Evolutionary conservation across 2,113 vertebrate genomes (phyloP).

Genomic region (Pedetes capensis): DNA sequence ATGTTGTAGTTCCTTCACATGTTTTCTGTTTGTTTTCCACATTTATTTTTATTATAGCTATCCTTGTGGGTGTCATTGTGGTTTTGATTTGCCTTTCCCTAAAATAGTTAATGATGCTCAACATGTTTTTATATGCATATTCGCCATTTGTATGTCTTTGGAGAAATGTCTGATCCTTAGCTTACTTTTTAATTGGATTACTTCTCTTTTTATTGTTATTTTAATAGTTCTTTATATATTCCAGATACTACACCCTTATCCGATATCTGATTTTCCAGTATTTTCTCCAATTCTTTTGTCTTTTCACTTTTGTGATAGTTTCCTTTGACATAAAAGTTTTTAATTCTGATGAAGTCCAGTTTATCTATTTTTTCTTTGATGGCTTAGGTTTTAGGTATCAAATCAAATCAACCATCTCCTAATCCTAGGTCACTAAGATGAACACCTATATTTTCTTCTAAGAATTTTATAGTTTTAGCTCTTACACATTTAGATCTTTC

Average conservation of each 20-base stretch:
- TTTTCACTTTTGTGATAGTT: slow-evolving; percentile 17
- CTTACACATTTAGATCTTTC: slow-evolving; percentile 29
- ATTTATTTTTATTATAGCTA: slow-evolving; percentile 9
- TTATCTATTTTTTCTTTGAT: background rate
- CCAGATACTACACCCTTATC: background rate
- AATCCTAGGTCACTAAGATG: background rate
- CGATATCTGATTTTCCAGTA: background rate
- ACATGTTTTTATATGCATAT: background rate
- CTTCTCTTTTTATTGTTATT: slow-evolving; percentile 34
- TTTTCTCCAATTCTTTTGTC: slow-evolving; percentile 13
- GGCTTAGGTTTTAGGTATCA: slow-evolving; percentile 24
- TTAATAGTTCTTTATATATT: slow-evolving; percentile 10
- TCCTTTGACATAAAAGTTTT: slow-evolving; percentile 20
- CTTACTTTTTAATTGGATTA: slow-evolving; percentile 14
- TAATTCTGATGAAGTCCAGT: slow-evolving; percentile 19
- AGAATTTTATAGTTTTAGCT: slow-evolving; percentile 37
- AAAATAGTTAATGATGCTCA: background rate
- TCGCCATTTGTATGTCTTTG: background rate
- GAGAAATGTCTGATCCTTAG: slow-evolving; percentile 6
- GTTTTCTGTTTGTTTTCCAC: background rate
- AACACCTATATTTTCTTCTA: slow-evolving; percentile 14
- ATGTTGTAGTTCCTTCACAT: slow-evolving; percentile 3
- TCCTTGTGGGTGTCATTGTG: background rate
- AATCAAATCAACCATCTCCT: background rate
- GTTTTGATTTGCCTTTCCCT: slow-evolving; percentile 35